Evolutionary conservation across 2,797 vertebrate species (phyloP).

Genomic region (Micromesistius poutassou): DNA sequence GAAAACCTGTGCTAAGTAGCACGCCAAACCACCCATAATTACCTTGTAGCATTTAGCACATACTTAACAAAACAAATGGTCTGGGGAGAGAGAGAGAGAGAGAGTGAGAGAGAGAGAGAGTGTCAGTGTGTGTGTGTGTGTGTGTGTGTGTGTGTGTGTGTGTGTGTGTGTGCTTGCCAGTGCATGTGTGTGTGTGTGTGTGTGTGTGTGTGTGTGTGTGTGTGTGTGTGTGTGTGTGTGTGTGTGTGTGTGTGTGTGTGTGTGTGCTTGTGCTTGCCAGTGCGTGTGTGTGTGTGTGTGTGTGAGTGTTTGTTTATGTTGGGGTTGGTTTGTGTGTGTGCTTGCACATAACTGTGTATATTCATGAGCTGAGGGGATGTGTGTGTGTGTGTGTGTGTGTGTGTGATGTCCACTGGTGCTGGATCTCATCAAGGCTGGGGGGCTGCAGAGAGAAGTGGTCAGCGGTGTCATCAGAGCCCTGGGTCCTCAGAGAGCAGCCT

Average conservation of each 20-base stretch:
- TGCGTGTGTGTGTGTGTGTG: constrained; percentile 26
- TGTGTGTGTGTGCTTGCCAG: constrained; percentile 11
- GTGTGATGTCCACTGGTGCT: constrained; percentile 49
- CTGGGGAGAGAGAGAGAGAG: constrained; percentile 32
- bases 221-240: neutral
- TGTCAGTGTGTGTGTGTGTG: neutral
- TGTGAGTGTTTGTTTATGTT: constrained; percentile 16
- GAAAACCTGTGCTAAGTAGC: constrained; percentile 39
- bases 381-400: constrained; percentile 18
- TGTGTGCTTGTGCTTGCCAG: constrained; percentile 1
- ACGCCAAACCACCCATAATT: constrained; percentile 69
- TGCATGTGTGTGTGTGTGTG: neutral
- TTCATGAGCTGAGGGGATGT: no score
- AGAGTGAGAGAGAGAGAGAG: constrained; percentile 31
- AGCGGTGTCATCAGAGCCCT: constrained; percentile 64
- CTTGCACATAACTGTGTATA: no score
- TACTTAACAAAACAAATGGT: constrained; percentile 93
- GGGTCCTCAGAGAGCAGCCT: constrained; percentile 37
- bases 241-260: constrained; percentile 16
- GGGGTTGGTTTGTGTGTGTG: constrained; percentile 13
- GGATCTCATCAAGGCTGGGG: constrained; percentile 63
- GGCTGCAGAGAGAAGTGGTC: constrained; percentile 65
- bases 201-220: constrained; percentile 10
- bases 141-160: constrained; percentile 8
- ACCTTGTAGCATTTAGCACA: constrained; percentile 83